Percentiles rank a stretch among this genome's conserved stretches.
Conservation (phyloP, 2,888 invertebrate species). For the Halictus quadricinctus region DNA sequence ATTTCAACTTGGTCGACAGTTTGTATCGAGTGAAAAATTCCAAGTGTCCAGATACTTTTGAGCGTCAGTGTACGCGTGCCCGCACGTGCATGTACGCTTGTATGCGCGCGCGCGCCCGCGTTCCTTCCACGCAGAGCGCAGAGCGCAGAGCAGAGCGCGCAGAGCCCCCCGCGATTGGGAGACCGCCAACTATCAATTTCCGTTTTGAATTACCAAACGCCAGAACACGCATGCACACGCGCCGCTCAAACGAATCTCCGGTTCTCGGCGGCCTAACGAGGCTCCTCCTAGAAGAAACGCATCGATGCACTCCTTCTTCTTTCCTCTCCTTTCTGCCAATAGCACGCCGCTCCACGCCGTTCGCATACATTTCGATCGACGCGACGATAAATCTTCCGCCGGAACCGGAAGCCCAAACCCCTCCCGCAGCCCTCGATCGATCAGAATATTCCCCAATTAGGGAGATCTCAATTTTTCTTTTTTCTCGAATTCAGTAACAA, state of each 20-base stretch:
- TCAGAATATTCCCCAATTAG: background rate
- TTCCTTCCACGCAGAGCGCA: conserved; percentile 51
- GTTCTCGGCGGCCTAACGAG: conserved; percentile 56
- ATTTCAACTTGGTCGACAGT: background rate
- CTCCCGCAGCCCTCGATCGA: background rate
- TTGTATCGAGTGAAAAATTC: background rate
- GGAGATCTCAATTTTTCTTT: background rate
- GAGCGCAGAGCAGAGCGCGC: background rate
- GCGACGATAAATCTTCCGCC: conserved; percentile 14
- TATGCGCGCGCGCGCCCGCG: conserved; percentile 21
- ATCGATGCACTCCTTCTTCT: conserved; percentile 38
- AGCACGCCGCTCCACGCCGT: conserved; percentile 14
- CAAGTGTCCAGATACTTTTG: background rate
- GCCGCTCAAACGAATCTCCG: conserved; percentile 75
- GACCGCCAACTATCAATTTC: conserved; percentile 79
- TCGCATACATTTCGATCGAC: conserved; percentile 16
- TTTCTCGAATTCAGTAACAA: background rate
- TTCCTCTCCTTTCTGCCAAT: conserved; percentile 35
- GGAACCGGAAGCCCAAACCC: background rate
- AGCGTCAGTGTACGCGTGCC: background rate
- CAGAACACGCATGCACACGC: conserved; percentile 71
- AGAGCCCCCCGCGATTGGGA: conserved; percentile 56
- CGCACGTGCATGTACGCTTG: background rate
- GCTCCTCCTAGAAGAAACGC: conserved; percentile 60
- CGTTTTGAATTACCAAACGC: conserved; percentile 78